Base-by-base conservation (phyloP, 1,140 invertebrate species). In the Dendroctonus ponderosae region DNA sequence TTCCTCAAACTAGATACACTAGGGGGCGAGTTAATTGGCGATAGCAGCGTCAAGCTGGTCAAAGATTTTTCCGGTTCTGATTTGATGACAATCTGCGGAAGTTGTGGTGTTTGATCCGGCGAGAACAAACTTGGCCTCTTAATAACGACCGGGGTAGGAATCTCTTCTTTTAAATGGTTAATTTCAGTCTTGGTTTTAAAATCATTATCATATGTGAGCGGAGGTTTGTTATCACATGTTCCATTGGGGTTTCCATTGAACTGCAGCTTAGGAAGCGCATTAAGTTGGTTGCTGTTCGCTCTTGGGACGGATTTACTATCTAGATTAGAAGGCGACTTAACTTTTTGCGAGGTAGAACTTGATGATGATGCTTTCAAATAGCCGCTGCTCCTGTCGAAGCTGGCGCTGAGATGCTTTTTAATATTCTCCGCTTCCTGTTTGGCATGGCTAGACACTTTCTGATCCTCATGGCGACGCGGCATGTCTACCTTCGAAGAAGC, bases 91-190 rank as follows among this genome's bases (percentile, higher is more conserved):
- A 77, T n/a, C 14, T 48, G 7, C 7, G 53, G 53, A 7, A 15
- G 5, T 26, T 49, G 72, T 9, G 77, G 76, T 7, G 75, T 76
- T 71, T 82, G 82, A 60, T 84, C 82, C 0, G 84, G 84, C 52
- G 83, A 84, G 67, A 85, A 85, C 54, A 79, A 68, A 63, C 76
- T 78, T 11, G 78, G 77, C 61, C 73, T 72, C 52, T 79, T 79
- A 7, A 75, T 68, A 8, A 73, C 56, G 42, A 62, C 62, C 6
- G 71, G 71, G n/a, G 67, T 71, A n/a, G 68, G 70, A 54, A 70
- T 69, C 49, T 74, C 71, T 52, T 75, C 72, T 50, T 74, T 72
- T n/a, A 71, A 48, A 40, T 51, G 15, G 8, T 39, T 43, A 26
- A 65, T n/a, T 58, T 74, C 70, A 43, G 63, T 59, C 52, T 72